Base-by-base conservation (phyloP, 2,888 invertebrate genomes). In the Neria commutata region DNA sequence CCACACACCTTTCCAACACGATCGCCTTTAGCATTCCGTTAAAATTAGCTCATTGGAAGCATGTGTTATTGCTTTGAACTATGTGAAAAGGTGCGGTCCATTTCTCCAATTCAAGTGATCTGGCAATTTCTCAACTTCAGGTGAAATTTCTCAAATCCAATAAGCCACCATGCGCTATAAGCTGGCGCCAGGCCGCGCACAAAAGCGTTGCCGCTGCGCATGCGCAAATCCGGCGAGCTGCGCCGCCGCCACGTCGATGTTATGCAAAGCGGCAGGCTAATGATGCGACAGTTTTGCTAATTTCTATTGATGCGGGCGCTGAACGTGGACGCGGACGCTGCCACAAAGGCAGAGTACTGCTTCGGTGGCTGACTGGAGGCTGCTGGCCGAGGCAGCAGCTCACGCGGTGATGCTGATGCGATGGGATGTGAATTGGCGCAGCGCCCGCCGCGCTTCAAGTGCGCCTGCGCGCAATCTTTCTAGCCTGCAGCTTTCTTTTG, bases 211-310 rank as follows among this genome's bases (percentile, higher is more conserved):
- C 24, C 21, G 10, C 21, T 10, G 10, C 17, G 24, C 23, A n/a
- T 34, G 34, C 14, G n/a, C 14, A 14, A n/a, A n/a, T 2, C 34
- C 34, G 16, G 34, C 14, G 8, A n/a, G 34, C n/a, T n/a, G n/a
- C n/a, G n/a, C 29, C 5, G 29, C 29, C 29, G 10, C 46, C 17
- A 19, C 19, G 23, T 23, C 49, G 11, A n/a, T 55, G 52, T 47
- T 47, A 59, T 52, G 48, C 45, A 56, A 54, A 54, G 25, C 50
- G 51, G 34, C 47, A 68, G 72, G 75, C 72, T 75, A 74, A 75
- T 74, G 77, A 71, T 73, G 72, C 72, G 74, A 75, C 77, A 75
- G 71, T 76, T 75, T 75, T 76, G 75, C 74, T 75, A 75, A 75
- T 76, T 72, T 73, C 71, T 72, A 73, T 69, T 70, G 72, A 62